Conservation (phyloP, 2,888 invertebrate genomes). For the Ptilodon capucinus region DNA sequence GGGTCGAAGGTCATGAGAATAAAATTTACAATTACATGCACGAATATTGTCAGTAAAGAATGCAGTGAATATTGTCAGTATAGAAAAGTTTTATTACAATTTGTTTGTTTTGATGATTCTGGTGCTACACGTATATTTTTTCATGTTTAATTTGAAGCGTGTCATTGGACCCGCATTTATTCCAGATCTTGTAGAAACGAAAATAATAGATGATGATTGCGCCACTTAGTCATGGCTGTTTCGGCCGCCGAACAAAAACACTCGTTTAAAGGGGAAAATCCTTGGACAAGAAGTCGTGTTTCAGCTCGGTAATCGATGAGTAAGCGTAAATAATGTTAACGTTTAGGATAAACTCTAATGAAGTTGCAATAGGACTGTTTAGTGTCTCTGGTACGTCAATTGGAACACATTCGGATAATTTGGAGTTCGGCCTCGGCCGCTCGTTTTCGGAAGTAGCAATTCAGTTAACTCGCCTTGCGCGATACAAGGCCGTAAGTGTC, state of each 20-base stretch:
- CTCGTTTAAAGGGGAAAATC: neutral
- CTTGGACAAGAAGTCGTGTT: neutral
- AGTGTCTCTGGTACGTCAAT: slow-evolving; percentile 9
- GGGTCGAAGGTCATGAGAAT: slow-evolving; percentile 10
- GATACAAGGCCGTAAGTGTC: slow-evolving; percentile 51
- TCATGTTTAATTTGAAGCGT: neutral
- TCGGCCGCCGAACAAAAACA: neutral
- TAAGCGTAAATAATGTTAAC: slow-evolving; percentile 10
- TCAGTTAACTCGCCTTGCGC: slow-evolving; percentile 50
- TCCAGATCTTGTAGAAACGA: neutral
- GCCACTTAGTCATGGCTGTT: neutral
- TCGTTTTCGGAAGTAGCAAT: slow-evolving; percentile 65
- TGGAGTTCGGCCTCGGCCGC: slow-evolving; percentile 47
- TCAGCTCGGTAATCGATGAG: slow-evolving; percentile 1
- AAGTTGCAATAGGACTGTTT: slow-evolving; percentile 19
- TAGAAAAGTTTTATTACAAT: neutral
- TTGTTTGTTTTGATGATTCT: neutral
- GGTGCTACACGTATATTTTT: neutral
- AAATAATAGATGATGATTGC: neutral
- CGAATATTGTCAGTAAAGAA: neutral
- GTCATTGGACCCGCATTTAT: neutral
- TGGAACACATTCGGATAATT: slow-evolving; percentile 39
- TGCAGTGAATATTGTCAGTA: neutral
- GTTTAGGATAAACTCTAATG: slow-evolving; percentile 10
- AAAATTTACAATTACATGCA: neutral